These are phyloP conservation scores for Tursiops truncatus DNA, from an alignment of 2,113 vertebrate genomes.

Conservation along the genomic window DNA sequence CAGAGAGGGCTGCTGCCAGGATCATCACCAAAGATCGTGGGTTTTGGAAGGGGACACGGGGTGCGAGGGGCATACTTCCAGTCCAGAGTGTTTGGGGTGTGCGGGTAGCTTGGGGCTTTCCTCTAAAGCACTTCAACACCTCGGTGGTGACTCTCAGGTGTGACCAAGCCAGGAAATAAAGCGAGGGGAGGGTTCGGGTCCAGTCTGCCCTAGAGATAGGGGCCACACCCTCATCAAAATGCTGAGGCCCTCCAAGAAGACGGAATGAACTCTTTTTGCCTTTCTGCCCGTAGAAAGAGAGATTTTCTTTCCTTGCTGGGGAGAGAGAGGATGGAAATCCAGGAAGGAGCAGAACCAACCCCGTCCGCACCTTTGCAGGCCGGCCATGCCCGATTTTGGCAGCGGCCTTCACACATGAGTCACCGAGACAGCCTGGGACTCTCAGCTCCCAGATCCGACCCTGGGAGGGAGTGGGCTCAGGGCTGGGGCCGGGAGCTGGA, in stretches of 20 bases:
- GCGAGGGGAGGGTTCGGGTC: background rate
- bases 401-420: constrained; percentile 71
- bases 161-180: constrained; percentile 41
- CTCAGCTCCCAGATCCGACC: constrained; percentile 25
- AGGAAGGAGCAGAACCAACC: constrained; percentile 40
- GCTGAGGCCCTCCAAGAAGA: background rate
- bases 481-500: background rate
- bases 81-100: background rate
- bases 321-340: constrained; percentile 33
- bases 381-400: constrained; percentile 76
- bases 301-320: background rate
- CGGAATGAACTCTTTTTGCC: background rate
- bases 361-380: constrained; percentile 72
- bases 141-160: constrained; percentile 56
- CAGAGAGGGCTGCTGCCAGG: background rate
- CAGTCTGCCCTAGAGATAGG: background rate
- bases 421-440: constrained; percentile 67
- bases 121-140: constrained; percentile 40
- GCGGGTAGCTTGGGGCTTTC: background rate
- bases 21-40: background rate
- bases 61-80: background rate
- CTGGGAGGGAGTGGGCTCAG: background rate
- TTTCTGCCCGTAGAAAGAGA: background rate
- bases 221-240: constrained; percentile 57
- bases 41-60: background rate